Base-by-base conservation (phyloP, 2,797 vertebrate species). In the Hypotaenidia okinawae region DNA sequence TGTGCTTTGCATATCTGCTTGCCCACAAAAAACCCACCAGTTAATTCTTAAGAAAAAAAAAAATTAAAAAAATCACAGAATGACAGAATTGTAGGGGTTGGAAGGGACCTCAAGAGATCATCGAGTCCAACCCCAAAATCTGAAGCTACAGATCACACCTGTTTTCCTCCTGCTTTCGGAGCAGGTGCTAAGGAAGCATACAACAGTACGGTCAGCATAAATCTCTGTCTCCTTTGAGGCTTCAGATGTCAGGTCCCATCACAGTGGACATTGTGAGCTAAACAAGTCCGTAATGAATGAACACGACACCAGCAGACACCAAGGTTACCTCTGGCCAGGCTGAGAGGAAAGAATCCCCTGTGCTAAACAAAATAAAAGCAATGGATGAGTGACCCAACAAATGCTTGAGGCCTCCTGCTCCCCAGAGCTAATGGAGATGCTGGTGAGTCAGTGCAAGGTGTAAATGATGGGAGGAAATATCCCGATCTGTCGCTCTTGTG, bases 171-270 rank as follows among this genome's bases (percentile, higher is more conserved):
- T 45, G n/a, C 41, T 86, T 67, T 90, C 63, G 79, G 43, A 63
- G 55, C 22, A 88, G 59, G 67, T 74, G 64, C 58, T 76, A 79
- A 90, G 63, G 61, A 49, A 66, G 52, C 52, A 25, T 27, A 84
- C 52, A 88, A 16, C 47, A 52, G 55, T 5, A 41, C 52, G 84
- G 94, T 70, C 85, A 63, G 66, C 52, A 17, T 5, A 55, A 59
- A 52, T 49, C 72, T 37, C 28, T 28, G 49, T 64, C 82, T 96
- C 96, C 91, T 96, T 15, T 85, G 96, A 96, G 95, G 94, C 54
- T 91, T 91, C 89, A 76, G 83, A 39, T 94, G 96, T 97, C 95
- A 96, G 90, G 83, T 54, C 73, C 33, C 11, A 89, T 89, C 90
- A 93, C 83, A 84, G 47, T 75, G 90, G 83, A 49, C 86, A 77